Evolutionary conservation across 2,113 vertebrate genomes (phyloP).

Genomic region (Cromileptes altivelis): DNA sequence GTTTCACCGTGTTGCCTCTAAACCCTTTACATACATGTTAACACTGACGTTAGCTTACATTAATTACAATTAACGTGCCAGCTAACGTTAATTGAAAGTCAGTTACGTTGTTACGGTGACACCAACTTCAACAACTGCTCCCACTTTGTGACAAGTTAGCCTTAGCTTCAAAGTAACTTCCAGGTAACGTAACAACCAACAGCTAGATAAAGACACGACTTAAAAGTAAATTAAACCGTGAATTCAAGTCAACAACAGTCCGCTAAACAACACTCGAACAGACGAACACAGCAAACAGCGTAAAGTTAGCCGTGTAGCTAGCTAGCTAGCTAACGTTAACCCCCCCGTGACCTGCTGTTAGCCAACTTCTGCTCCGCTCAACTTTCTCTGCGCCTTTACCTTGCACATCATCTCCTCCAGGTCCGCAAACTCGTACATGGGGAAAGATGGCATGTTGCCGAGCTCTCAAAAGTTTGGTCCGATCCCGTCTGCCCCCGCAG

Average conservation of each 20-base stretch:
- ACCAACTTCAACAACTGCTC: not conserved
- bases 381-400: slow-evolving; percentile 72
- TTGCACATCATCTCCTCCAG: slow-evolving; percentile 83
- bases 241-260: not conserved
- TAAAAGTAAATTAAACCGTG: too few species aligned
- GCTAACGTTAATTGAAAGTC: not conserved
- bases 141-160: slow-evolving; percentile 19
- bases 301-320: slow-evolving; percentile 35
- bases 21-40: too few species aligned
- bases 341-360: slow-evolving; percentile 3
- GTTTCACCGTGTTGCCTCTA: not conserved
- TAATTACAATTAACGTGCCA: too few species aligned
- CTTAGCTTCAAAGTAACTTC: not conserved
- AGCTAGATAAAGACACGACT: too few species aligned
- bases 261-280: too few species aligned
- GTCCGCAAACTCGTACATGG: slow-evolving; percentile 75
- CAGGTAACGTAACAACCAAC: not conserved
- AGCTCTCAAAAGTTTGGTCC: slow-evolving; percentile 20
- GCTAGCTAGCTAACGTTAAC: slow-evolving; percentile 56
- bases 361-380: slow-evolving; percentile 54
- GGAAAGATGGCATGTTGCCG: slow-evolving; percentile 81
- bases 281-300: not conserved
- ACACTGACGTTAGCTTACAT: too few species aligned
- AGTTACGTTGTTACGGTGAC: not conserved
- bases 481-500: slow-evolving; percentile 54